Evolutionary conservation across 64 coral and sea anemone species (phyloP), one percentile per base, ranked within the genome.

Genomic region (Platygyra sinensis): DNA sequence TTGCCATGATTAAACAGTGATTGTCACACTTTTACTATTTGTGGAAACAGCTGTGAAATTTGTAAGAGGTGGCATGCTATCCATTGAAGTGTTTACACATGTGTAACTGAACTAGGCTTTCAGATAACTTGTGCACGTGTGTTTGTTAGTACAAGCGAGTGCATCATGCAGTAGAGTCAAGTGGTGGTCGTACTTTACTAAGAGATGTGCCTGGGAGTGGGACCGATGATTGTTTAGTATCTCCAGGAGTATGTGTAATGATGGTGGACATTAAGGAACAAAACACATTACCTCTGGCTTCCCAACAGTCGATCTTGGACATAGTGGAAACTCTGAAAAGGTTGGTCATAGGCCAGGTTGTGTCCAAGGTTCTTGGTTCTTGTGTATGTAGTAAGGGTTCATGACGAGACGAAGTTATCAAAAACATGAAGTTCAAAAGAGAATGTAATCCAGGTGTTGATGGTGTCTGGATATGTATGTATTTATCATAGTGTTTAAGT

Each of bases 221-320:
- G 22, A 80, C 52, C 60, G 80, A 85, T 62, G 54, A 76, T 49
- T 51, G 79, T 52, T 73, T 99, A 24, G 83, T 90, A 39, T 85
- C 87, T 63, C 32, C 73, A 52, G 67, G 85, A 22, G 89, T 74
- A 6, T 92, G 89, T 76, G 88, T 99, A 10, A 99, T 99, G 94
- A 95, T 95, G 88, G 62, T 99, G 39, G 97, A 99, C 62, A 65
- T 54, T 8, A 99, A 99, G 74, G 95, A 96, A 78, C 86, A 87
- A n/a, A 88, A 79, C 50, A 22, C 60, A 67, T 73, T 83, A 33
- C 61, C 94, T 9, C 12, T 79, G 42, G 90, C 90, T 13, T 88
- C 71, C 72, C 92, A 93, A 65, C 82, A 99, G 29, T 99, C 88
- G 87, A 76, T 99, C 63, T 87, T 73, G 52, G 83, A 95, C 72